Percentiles rank a stretch among this genome's conserved stretches.
phyloP scores from a whole-genome alignment of 1,140 invertebrate genomes.

The Dreissena polymorpha region DNA sequence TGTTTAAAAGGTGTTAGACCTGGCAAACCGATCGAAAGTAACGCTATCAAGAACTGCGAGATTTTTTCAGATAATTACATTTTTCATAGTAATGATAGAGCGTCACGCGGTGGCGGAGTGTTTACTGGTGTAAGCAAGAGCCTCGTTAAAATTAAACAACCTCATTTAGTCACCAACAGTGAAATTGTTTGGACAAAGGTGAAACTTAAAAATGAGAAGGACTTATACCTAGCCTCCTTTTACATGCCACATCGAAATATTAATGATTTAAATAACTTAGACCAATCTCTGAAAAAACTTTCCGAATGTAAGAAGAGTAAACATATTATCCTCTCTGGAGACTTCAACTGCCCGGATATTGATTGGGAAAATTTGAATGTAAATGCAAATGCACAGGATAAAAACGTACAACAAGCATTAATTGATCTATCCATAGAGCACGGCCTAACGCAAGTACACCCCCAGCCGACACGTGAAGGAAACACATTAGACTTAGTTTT shows the following conservation, averaged over 20 bases:
- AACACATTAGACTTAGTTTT: not conserved
- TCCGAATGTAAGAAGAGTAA: not conserved
- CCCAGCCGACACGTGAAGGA: not conserved
- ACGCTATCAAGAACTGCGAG: no score
- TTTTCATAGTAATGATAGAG: no score
- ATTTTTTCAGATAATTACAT: no score
- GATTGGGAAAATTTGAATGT: not conserved
- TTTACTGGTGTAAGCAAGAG: no score
- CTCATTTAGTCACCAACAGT: not conserved
- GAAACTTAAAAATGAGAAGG: not conserved
- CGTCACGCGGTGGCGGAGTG: no score
- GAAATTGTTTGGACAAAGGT: not conserved
- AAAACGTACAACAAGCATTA: not conserved
- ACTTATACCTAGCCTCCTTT: not conserved
- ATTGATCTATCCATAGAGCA: not conserved
- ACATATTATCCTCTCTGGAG: not conserved
- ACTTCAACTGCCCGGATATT: slow-evolving; percentile 10
- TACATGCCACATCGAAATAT: slow-evolving; percentile 1
- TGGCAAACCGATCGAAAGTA: no score
- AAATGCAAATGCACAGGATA: not conserved
- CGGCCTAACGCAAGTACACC: not conserved
- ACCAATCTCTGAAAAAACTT: not conserved
- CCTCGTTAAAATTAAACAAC: no score
- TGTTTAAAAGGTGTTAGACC: no score
- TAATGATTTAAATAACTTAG: not conserved